Evolutionary conservation across 2,797 vertebrate species (phyloP), one percentile per base, ranked within the genome.

Genomic region (Ctenopoma kingsleyae): DNA sequence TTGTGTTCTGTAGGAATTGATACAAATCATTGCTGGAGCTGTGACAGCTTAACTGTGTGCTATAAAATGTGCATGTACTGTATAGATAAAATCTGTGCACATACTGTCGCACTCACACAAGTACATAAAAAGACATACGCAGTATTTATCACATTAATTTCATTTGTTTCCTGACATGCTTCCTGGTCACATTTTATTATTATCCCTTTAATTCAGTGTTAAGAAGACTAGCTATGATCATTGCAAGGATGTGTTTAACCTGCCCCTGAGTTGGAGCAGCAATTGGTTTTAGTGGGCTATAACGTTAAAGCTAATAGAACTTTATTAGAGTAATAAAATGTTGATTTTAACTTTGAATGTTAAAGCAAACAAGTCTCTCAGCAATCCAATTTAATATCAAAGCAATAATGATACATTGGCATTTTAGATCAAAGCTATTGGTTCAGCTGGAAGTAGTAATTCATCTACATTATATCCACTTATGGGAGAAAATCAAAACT

Each of bases 61-160:
- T 25, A 8, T 57, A 57, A 67, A 53, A 3, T 38, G 4, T 43
- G 27, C 4, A 17, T 35, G 46, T 46, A 53, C 48, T 52, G 10
- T 53, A 47, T 23, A 36, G 19, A 65, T 64, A 1, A 17, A 46
- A 52, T 46, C 27, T 59, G 20, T 20, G 23, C n/a, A 35, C 43
- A 10, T 32, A 32, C 25, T 27, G 3, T 27, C 8, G 6, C 36
- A 13, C 22, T 5, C 23, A 19, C 20, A 22, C 22, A n/a, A 4
- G 7, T 46, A 40, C 1, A 1, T 38, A 13, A 38, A 58, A 6
- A 22, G 1, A 57, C 22, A 44, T 9, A 2, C 16, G 52, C 35
- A 51, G 56, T 3, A 66, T 43, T 67, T 20, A 62, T 72, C 23
- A 46, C 11, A 27, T 53, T 75, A 19, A 81, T 74, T 58, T 25